A percentile compares a stretch with the other conserved stretches of the same genome.
Evolutionary conservation across 2,797 vertebrate genomes (phyloP).

Genomic region (Peromyscus melanophrys): DNA sequence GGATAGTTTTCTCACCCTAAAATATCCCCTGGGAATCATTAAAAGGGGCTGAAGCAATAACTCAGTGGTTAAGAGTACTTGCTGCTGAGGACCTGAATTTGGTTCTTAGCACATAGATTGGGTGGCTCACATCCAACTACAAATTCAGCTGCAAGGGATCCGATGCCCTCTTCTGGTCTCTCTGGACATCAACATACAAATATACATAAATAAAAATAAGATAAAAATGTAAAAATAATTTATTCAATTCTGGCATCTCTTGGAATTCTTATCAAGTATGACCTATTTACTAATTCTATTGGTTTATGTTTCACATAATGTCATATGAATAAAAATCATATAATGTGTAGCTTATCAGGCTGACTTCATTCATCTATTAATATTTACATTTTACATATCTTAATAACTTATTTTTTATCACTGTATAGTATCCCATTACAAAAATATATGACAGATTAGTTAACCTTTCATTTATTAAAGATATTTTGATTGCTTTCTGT

Average conservation of each 20-base stretch:
- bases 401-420: background rate
- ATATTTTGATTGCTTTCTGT: background rate
- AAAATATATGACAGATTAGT: background rate
- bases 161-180: background rate
- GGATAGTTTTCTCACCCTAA: constrained; percentile 1
- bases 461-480: background rate
- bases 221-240: background rate
- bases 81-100: background rate
- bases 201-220: background rate
- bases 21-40: background rate
- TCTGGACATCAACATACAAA: background rate
- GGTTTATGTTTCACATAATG: constrained; percentile 20
- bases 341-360: background rate
- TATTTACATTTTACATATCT: background rate
- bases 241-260: constrained; percentile 4
- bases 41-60: background rate
- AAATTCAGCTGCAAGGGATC: background rate
- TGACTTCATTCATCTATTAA: constrained; percentile 10
- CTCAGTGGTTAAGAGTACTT: background rate
- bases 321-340: background rate
- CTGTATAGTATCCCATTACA: background rate
- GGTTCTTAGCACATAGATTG: background rate
- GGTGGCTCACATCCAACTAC: background rate
- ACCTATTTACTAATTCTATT: background rate
- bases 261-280: background rate